Conservation (phyloP, 2,113 vertebrate species). For the Campylomormyrus tamandua region DNA sequence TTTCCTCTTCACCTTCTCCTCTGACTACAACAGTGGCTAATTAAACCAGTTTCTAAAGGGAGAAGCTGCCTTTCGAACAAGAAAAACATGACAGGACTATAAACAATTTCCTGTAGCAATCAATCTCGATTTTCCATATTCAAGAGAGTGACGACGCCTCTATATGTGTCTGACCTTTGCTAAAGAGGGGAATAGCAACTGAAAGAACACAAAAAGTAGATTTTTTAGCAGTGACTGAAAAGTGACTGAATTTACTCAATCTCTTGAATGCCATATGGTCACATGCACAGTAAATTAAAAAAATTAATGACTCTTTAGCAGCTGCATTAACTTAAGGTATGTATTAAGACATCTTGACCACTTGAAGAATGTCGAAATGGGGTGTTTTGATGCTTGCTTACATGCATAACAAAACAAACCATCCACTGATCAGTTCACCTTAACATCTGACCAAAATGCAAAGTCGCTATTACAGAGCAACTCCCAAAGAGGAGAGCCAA, state of each 20-base stretch:
- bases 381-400: neutral
- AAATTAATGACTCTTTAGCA: neutral
- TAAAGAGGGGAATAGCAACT: neutral
- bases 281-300: neutral
- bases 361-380: neutral
- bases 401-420: neutral
- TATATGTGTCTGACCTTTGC: neutral
- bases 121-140: neutral
- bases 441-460: neutral
- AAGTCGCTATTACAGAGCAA: neutral
- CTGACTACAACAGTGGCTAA: neutral
- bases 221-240: neutral
- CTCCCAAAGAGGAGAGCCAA: neutral
- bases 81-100: neutral
- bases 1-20: neutral
- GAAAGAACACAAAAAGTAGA: neutral
- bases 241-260: neutral
- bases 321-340: neutral
- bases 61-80: neutral
- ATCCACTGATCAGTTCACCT: neutral
- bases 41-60: neutral
- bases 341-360: neutral
- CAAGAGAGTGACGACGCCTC: neutral
- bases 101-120: neutral
- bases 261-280: neutral